These are phyloP conservation scores for Eristalinus sepulchralis DNA, from an alignment of 2,888 invertebrate genomes.

Conservation along the genomic window DNA sequence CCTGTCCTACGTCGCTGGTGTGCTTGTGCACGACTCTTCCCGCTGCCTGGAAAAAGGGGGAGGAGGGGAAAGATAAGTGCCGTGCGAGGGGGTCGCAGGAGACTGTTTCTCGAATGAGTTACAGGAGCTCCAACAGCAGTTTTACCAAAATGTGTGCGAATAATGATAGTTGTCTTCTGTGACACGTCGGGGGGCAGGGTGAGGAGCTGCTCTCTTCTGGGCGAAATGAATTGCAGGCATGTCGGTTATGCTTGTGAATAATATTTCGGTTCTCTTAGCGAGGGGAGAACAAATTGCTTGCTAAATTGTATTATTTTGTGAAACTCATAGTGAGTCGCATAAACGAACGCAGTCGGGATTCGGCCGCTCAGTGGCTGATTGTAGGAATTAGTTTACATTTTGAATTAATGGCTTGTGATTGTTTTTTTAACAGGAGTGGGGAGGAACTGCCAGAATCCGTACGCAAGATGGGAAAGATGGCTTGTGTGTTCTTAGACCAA, in stretches of 20 bases:
- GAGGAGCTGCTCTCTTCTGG: constrained; percentile 2
- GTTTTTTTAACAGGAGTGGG: background rate
- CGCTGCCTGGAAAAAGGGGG: too few species aligned
- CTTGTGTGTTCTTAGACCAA: too few species aligned
- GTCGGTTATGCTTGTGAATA: constrained; percentile 35
- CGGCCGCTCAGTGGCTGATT: background rate
- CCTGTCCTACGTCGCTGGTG: constrained; percentile 18
- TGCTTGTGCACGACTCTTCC: background rate
- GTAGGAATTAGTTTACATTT: background rate
- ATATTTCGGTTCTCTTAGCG: constrained; percentile 23
- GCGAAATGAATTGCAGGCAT: constrained; percentile 48
- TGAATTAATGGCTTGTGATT: constrained; percentile 12
- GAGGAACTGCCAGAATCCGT: too few species aligned
- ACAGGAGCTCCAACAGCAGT: constrained; percentile 6
- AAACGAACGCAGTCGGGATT: background rate
- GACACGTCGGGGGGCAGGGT: background rate
- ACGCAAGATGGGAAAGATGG: too few species aligned
- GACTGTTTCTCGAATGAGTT: constrained; percentile 36
- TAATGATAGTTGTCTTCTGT: constrained; percentile 41
- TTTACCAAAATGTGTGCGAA: constrained; percentile 50
- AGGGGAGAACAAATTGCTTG: constrained; percentile 36
- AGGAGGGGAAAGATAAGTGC: too few species aligned
- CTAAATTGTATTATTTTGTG: constrained; percentile 46
- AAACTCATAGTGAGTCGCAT: constrained; percentile 10
- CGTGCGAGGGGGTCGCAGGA: background rate